A percentile compares a stretch with the other conserved stretches of the same genome.
Conservation (phyloP, 23 tunicate species). For the Ascidia mentula region DNA sequence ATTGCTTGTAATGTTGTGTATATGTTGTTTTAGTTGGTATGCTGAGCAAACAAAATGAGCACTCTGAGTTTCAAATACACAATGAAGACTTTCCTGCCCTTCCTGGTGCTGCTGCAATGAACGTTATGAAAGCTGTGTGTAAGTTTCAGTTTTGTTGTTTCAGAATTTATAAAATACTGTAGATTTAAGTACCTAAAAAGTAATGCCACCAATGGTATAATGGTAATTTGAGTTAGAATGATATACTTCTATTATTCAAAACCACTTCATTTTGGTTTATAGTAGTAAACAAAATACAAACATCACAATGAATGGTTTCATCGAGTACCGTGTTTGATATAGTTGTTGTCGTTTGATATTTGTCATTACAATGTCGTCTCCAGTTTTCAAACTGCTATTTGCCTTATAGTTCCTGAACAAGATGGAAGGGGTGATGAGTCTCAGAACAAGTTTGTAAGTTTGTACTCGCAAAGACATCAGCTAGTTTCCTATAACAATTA, state of each 20-base stretch:
- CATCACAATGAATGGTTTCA: too few relatives aligned
- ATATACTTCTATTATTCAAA: too few relatives aligned
- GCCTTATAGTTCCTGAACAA: conserved; percentile 80
- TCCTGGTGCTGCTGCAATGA: conserved; percentile 90
- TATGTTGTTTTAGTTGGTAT: conserved; percentile 32
- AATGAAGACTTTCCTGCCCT: conserved; percentile 95
- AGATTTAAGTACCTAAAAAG: not conserved
- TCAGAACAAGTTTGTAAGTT: conserved; percentile 70
- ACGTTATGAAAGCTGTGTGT: conserved; percentile 93
- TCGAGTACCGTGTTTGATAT: not conserved
- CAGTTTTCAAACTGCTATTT: not conserved
- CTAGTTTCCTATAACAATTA: not conserved
- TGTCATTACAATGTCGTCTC: too few relatives aligned
- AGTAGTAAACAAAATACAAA: too few relatives aligned
- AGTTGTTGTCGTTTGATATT: too few relatives aligned
- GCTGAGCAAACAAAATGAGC: conserved; percentile 70
- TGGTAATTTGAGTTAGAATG: too few relatives aligned
- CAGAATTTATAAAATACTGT: not conserved
- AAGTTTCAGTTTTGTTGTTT: conserved; percentile 23
- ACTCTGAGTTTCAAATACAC: conserved; percentile 80
- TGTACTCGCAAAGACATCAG: not conserved
- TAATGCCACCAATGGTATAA: too few relatives aligned
- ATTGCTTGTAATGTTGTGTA: not conserved
- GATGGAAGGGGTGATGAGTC: conserved; percentile 98
- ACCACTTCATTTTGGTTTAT: too few relatives aligned